Percentiles rank a stretch among this genome's conserved stretches.
Evolutionary conservation across 2,888 invertebrate species (phyloP).

Genomic region (Drosophila borborema): DNA sequence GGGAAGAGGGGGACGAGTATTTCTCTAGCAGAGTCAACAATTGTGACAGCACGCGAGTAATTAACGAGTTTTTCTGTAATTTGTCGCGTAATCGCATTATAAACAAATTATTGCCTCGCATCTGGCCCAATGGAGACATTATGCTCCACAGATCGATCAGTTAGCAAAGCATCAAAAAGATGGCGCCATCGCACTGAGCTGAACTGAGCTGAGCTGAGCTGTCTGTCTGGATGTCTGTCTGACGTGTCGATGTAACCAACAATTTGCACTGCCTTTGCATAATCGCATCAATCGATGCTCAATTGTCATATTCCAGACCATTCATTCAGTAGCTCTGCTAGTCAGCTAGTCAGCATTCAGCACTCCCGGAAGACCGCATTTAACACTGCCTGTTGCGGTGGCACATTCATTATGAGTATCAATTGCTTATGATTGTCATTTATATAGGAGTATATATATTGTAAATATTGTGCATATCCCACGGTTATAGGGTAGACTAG

Average conservation of each 20-base stretch:
- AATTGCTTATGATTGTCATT: conserved; percentile 37
- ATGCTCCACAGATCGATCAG: conserved; percentile 46
- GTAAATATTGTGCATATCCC: conserved; percentile 33
- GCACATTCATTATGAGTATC: conserved; percentile 40
- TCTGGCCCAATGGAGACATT: conserved; percentile 21
- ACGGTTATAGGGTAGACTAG: conserved; percentile 57
- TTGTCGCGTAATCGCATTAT: conserved; percentile 75
- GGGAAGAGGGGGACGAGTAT: conserved; percentile 5
- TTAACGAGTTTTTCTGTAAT: conserved; percentile 62
- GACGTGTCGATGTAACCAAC: conserved; percentile 46
- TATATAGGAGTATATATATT: no score
- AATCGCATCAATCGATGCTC: conserved; percentile 43
- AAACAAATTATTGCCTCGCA: conserved; percentile 68
- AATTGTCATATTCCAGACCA: conserved; percentile 31
- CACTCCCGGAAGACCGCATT: conserved; percentile 66
- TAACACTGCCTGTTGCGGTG: conserved; percentile 44
- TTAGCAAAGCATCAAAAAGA: conserved; percentile 44
- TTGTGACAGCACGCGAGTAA: conserved; percentile 75
- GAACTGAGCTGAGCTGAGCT: not conserved
- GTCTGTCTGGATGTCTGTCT: conserved; percentile 1
- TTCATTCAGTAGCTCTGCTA: not conserved
- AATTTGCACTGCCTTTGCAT: conserved; percentile 49
- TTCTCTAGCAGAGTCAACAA: conserved; percentile 46
- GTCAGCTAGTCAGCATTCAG: conserved; percentile 1
- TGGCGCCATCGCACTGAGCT: conserved; percentile 41